Evolutionary conservation across 1,140 invertebrate species (phyloP), one percentile per base, ranked within the genome.

Genomic region (Bombus fervidus): DNA sequence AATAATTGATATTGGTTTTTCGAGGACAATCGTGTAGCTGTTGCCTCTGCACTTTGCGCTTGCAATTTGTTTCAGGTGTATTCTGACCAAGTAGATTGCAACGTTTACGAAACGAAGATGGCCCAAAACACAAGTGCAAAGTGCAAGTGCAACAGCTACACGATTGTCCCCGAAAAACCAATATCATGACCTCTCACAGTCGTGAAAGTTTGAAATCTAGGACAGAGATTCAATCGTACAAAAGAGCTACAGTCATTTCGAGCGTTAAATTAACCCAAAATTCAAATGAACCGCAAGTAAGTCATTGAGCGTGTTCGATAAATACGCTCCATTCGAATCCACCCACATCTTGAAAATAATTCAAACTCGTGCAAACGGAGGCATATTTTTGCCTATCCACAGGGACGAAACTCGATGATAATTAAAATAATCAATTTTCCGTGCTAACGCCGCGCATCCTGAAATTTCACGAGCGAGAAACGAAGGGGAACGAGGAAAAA

Each of bases 371-470:
- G 1, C 15, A 25, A 22, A n/a, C 71, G 34, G 37, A 53, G 15
- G 25, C 3, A 43, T 83, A 18, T 68, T 37, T 57, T 12, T 34
- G 8, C 10, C 47, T 59, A 22, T 5, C 15, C 37, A 3, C 5
- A n/a, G 3, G 18, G 9, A 22, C 47, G 9, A n/a, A 12, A 4
- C n/a, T 12, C 2, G 66, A 25, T 57, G 68, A 80, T 85, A 73
- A 85, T 80, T 85, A 80, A 85, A 85, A 80, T 73, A 80, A 72
- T 73, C 31, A 73, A 80, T 80, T 80, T 64, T 31, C 31, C 53
- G 31, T n/a, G 68, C 2, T 10, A 53, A 57, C n/a, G 53, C 12
- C 34, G 41, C 18, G 34, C 39, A 22, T 18, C 28, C 13, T 66
- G 39, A 79, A 84, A 80, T 80, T 85, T 12, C 8, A 18, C 37